Conservation (phyloP, 2,113 vertebrate species). For the Charina bottae region DNA sequence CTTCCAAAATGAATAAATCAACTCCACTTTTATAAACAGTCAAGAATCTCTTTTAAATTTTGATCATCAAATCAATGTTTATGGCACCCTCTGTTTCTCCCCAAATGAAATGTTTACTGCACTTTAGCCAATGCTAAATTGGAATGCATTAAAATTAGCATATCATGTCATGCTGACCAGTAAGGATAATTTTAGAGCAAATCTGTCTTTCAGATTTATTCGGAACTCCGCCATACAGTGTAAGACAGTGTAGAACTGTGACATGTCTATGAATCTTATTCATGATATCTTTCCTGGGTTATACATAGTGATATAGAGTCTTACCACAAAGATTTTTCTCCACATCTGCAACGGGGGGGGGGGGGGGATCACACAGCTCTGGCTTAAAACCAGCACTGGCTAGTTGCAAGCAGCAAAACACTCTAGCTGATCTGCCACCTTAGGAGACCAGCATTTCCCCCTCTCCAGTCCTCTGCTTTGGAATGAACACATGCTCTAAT, state of each 20-base stretch:
- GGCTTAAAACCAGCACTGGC: not conserved
- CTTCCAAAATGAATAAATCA: conserved; percentile 29
- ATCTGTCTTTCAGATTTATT: conserved; percentile 21
- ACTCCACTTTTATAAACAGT: conserved; percentile 22
- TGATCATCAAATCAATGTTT: not conserved
- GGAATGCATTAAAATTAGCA: not conserved
- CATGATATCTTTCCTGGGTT: conserved; percentile 14
- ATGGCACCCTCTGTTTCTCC: not conserved
- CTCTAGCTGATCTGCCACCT: not conserved
- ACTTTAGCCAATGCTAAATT: not conserved
- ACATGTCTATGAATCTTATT: conserved; percentile 2
- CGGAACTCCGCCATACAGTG: conserved; percentile 9
- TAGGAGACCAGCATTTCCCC: not conserved
- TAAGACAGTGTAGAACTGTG: not conserved
- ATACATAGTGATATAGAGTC: not conserved
- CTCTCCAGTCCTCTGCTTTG: not conserved
- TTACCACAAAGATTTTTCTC: not conserved
- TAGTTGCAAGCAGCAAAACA: not conserved
- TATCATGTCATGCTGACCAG: not conserved
- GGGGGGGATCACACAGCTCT: not conserved
- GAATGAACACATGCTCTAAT: not conserved
- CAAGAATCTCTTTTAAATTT: conserved; percentile 11
- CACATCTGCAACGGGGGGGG: not conserved
- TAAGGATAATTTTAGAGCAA: conserved; percentile 12
- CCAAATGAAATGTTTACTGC: not conserved